Evolutionary conservation across 2,888 invertebrate species (phyloP).

Genomic region (Synergus laeviventris): DNA sequence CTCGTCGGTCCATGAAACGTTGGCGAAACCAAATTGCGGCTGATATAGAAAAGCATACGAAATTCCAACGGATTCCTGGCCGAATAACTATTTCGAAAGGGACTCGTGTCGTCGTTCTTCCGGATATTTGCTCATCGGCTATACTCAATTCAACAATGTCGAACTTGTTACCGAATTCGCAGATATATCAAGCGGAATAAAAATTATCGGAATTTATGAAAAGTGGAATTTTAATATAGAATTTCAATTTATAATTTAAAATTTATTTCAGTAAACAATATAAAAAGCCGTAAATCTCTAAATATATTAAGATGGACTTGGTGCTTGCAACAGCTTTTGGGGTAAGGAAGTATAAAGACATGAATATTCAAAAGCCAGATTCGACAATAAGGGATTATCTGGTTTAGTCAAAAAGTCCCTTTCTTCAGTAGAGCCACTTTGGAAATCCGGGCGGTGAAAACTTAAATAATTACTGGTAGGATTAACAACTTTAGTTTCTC

Average conservation of each 20-base stretch:
- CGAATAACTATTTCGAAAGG: slow-evolving; percentile 27
- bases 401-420: slow-evolving; percentile 40
- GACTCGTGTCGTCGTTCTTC: slow-evolving; percentile 20
- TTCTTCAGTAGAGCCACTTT: slow-evolving; percentile 44
- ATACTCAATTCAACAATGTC: slow-evolving; percentile 6
- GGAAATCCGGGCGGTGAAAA: slow-evolving; percentile 59
- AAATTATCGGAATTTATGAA: neutral
- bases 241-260: neutral
- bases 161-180: slow-evolving; percentile 16
- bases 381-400: slow-evolving; percentile 37
- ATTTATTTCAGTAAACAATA: neutral
- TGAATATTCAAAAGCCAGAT: slow-evolving; percentile 38
- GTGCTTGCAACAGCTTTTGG: slow-evolving; percentile 12
- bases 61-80: slow-evolving; percentile 30
- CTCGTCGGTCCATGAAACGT: slow-evolving; percentile 59
- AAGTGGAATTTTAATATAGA: too few relatives aligned
- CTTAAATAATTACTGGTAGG: slow-evolving; percentile 67
- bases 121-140: slow-evolving; percentile 32
- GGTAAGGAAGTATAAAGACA: slow-evolving; percentile 17
- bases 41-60: slow-evolving; percentile 41
- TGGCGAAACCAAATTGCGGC: slow-evolving; percentile 58
- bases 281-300: neutral
- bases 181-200: neutral
- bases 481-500: slow-evolving; percentile 62
- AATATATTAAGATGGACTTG: neutral